These are phyloP conservation scores for Chrysotoxum bicinctum DNA, from an alignment of 2,888 invertebrate genomes.

Conservation along the genomic window DNA sequence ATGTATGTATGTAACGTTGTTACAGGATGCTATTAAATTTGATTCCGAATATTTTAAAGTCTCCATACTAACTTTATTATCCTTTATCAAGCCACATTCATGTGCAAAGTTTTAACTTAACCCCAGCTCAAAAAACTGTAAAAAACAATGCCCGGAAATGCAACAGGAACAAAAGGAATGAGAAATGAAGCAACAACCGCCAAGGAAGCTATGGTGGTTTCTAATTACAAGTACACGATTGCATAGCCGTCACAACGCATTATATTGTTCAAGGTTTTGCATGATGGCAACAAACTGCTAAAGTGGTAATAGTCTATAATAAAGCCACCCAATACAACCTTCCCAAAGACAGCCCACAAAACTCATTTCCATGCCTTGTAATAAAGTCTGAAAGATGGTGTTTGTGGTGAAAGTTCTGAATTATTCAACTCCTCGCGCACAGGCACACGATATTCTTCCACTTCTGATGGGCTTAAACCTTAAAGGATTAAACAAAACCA, in stretches of 20 bases:
- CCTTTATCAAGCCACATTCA: not conserved
- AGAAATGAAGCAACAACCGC: constrained; percentile 12
- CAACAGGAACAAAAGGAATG: constrained; percentile 18
- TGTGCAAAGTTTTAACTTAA: not conserved
- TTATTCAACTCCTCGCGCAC: not conserved
- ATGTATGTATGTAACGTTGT: too few species aligned
- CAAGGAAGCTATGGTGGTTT: constrained; percentile 38
- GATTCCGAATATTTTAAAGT: not conserved
- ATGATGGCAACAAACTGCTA: not conserved
- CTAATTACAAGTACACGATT: constrained; percentile 45
- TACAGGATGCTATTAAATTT: not conserved
- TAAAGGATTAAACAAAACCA: not conserved
- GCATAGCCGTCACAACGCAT: constrained; percentile 25
- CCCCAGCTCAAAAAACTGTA: not conserved
- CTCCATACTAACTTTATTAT: not conserved
- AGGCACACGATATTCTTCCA: not conserved
- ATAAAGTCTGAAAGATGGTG: constrained; percentile 12
- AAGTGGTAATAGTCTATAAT: constrained; percentile 1
- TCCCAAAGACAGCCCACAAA: not conserved
- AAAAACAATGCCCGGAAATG: not conserved
- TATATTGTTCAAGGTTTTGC: constrained; percentile 11
- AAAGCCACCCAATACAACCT: constrained; percentile 4
- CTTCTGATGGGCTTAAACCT: not conserved
- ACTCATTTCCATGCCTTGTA: constrained; percentile 26
- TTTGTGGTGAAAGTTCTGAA: constrained; percentile 25